A percentile compares a stretch with the other conserved stretches of the same genome.
Conservation (phyloP, 2,888 invertebrate species). For the Latrodectus hesperus region DNA sequence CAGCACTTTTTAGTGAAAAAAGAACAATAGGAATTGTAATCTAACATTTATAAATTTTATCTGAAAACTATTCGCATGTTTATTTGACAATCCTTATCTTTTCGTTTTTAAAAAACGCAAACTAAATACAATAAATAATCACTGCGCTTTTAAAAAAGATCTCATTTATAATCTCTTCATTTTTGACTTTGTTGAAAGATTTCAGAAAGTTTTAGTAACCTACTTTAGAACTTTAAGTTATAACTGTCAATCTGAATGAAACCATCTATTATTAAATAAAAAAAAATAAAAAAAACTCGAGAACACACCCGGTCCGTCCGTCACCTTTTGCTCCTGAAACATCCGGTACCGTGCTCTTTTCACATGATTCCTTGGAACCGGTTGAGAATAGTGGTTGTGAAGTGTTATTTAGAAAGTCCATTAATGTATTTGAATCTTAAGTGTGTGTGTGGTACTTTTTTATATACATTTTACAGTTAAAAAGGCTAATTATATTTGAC, state of each 20-base stretch:
- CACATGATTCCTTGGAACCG: conserved; percentile 33
- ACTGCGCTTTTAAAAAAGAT: too few relatives aligned
- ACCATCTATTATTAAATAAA: conserved; percentile 19
- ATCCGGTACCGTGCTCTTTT: conserved; percentile 43
- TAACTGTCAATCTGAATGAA: not conserved
- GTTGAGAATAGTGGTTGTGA: not conserved
- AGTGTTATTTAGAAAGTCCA: too few relatives aligned
- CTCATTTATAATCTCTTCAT: too few relatives aligned
- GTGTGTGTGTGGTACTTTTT: not conserved
- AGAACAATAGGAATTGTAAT: too few relatives aligned
- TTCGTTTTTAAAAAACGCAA: too few relatives aligned
- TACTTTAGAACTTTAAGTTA: conserved; percentile 25
- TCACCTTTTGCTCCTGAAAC: conserved; percentile 47
- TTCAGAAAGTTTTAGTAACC: conserved; percentile 38
- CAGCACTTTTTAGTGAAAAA: too few relatives aligned
- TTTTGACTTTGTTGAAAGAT: not conserved
- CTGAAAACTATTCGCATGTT: too few relatives aligned
- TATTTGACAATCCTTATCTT: too few relatives aligned
- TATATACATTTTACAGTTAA: conserved; percentile 30
- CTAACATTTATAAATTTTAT: too few relatives aligned
- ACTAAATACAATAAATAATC: too few relatives aligned
- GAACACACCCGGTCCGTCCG: conserved; percentile 41
- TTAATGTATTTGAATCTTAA: not conserved
- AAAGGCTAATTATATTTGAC: not conserved
- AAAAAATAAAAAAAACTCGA: conserved; percentile 20